These are phyloP conservation scores for Rhinella marina DNA, from an alignment of 2,797 vertebrate genomes.

Conservation along the genomic window DNA sequence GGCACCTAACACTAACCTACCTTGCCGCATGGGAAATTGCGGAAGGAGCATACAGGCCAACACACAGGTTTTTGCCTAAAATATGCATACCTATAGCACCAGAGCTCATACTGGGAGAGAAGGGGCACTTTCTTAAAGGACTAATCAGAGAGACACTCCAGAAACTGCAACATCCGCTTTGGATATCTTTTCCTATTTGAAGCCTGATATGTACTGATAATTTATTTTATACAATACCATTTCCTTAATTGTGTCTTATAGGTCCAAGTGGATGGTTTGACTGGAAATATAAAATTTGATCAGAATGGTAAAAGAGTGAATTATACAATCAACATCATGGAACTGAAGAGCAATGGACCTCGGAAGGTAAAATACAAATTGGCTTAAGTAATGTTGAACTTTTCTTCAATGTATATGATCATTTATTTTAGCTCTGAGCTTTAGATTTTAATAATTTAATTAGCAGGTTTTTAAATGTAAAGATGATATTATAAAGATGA, in stretches of 20 bases:
- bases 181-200: too few species aligned
- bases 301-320: slow-evolving; percentile 97
- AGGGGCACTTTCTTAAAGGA: too few species aligned
- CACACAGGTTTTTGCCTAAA: not conserved
- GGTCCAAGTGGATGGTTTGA: slow-evolving; percentile 95
- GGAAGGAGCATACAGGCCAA: too few species aligned
- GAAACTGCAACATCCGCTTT: too few species aligned
- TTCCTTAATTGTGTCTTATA: slow-evolving; percentile 63
- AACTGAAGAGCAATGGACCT: slow-evolving; percentile 94
- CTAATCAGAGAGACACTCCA: too few species aligned
- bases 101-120: too few species aligned
- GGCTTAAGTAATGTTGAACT: not conserved
- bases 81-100: not conserved
- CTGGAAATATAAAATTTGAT: slow-evolving; percentile 98
- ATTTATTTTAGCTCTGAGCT: not conserved
- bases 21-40: too few species aligned
- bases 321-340: slow-evolving; percentile 97
- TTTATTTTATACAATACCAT: not conserved
- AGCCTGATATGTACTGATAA: not conserved
- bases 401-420: not conserved
- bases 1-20: too few species aligned
- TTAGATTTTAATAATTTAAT: not conserved
- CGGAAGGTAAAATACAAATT: slow-evolving; percentile 84
- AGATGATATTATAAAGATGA: too few species aligned
- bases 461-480: too few species aligned